Evolutionary conservation across 2,888 invertebrate genomes (phyloP).

Genomic region (Suillia variegata): DNA sequence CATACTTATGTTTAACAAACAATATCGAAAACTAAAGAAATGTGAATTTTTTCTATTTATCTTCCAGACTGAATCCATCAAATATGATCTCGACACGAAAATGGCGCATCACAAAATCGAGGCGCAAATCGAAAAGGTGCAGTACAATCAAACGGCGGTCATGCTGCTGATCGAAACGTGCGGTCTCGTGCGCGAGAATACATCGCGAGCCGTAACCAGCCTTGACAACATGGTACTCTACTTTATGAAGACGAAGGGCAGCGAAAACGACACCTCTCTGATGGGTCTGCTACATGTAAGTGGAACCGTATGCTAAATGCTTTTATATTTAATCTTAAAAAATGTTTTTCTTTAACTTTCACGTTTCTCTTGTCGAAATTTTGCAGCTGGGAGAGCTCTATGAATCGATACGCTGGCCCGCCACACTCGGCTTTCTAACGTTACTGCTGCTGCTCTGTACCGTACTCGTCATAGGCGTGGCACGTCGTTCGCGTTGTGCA

Average conservation of each 20-base stretch:
- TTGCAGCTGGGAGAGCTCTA: constrained; percentile 57
- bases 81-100: constrained; percentile 74
- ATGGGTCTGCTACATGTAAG: constrained; percentile 58
- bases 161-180: constrained; percentile 73
- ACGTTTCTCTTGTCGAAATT: not conserved
- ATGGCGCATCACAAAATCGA: constrained; percentile 72
- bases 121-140: constrained; percentile 78
- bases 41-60: too few species aligned
- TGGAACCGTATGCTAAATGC: constrained; percentile 10
- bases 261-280: constrained; percentile 58
- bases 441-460: constrained; percentile 58
- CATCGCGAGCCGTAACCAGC: constrained; percentile 70
- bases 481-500: constrained; percentile 75
- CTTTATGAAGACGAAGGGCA: constrained; percentile 60
- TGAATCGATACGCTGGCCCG: constrained; percentile 61
- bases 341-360: not conserved
- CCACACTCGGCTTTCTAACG: constrained; percentile 60
- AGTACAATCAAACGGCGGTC: constrained; percentile 77
- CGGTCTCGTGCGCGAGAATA: constrained; percentile 73
- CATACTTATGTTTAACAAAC: too few species aligned
- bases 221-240: constrained; percentile 61
- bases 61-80: constrained; percentile 76
- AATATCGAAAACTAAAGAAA: too few species aligned
- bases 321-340: not conserved
- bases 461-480: constrained; percentile 61